Evolutionary conservation across 2,888 invertebrate species (phyloP), one percentile per base, ranked within the genome.

Genomic region (Metalampra italica): DNA sequence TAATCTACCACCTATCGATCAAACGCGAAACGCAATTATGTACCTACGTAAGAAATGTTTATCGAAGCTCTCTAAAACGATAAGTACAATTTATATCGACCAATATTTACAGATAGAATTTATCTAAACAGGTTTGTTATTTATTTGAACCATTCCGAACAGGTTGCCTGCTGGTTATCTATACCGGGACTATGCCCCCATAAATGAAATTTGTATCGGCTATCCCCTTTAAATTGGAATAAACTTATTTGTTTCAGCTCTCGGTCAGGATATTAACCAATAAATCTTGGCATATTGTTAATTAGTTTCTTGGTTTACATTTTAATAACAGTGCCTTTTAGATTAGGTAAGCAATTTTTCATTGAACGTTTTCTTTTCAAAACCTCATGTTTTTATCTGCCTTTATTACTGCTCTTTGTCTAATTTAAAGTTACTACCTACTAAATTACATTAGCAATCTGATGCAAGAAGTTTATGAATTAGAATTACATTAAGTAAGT

Each of bases 201-300:
- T 82, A 83, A 85, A 84, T 72, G 81, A 84, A 78, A 83, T 84
- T 83, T 83, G 80, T 84, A 79, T 76, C 71, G 69, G 70, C 71
- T 73, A 76, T 78, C 69, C 77, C 67, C 66, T 77, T 74, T 71
- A 75, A 80, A 81, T 82, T 80, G 76, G 76, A 75, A 81, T 78
- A 73, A 77, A 75, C 75, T 77, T 77, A 82, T 82, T 82, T 80
- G 78, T 80, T 79, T 69, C 71, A 71, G 64, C 64, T 70, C 66
- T 64, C 57, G 59, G 60, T 61, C 60, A 62, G 43, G 56, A 68
- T 68, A 74, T 75, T 71, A 67, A 64, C 55, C 60, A 59, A 73
- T 78, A 74, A 78, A 78, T 79, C 67, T 69, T 64, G 67, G 36
- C 11, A 36, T 71, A 64, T 67, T 32, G 72, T 71, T 68, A 69